Evolutionary conservation across 2,797 vertebrate genomes (phyloP).

Genomic region (Manis crassicaudata): DNA sequence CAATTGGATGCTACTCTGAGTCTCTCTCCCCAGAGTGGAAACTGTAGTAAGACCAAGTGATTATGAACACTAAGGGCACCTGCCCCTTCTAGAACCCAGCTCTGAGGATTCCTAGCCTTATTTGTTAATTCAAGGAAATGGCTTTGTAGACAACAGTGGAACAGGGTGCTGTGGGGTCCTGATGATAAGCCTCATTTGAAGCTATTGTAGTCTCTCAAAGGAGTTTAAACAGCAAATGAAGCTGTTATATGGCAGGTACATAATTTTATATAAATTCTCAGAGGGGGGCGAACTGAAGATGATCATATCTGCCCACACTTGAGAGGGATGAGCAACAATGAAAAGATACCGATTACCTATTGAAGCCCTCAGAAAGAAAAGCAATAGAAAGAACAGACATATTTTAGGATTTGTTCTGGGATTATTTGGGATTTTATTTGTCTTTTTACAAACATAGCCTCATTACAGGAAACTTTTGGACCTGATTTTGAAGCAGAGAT

Average conservation of each 20-base stretch:
- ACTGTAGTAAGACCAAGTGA: not conserved
- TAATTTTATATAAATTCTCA: not conserved
- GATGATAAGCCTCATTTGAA: not conserved
- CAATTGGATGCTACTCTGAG: not conserved
- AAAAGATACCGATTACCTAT: not conserved
- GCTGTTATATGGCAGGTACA: not conserved
- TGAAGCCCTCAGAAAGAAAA: conserved; percentile 29
- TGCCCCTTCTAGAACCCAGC: not conserved
- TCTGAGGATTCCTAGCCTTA: not conserved
- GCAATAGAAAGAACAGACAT: not conserved
- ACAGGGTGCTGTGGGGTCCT: not conserved
- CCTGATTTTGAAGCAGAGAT: conserved; percentile 48
- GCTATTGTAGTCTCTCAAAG: not conserved
- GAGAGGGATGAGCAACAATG: not conserved
- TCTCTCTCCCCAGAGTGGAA: not conserved
- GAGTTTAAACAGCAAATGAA: not conserved
- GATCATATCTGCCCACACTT: not conserved
- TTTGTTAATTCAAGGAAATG: not conserved
- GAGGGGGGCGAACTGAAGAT: not conserved
- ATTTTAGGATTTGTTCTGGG: conserved; percentile 38
- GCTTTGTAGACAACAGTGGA: not conserved
- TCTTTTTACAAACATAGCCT: conserved; percentile 25
- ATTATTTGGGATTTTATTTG: conserved; percentile 13
- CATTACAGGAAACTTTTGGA: not conserved
- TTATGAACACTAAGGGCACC: not conserved